Conservation (phyloP, 2,888 invertebrate species). For the Agrochola macilenta region DNA sequence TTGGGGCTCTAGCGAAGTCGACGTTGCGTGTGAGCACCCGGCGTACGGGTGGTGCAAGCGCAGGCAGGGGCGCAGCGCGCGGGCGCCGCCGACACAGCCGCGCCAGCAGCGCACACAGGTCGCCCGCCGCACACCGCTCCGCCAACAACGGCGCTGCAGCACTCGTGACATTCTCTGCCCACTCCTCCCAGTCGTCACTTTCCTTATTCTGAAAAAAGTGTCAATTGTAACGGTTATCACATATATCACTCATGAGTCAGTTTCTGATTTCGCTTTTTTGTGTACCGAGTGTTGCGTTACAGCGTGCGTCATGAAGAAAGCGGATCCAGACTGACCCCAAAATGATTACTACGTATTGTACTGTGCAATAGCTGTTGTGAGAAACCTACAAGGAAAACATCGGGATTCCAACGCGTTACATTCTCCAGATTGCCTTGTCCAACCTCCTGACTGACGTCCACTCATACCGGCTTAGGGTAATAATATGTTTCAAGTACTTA, state of each 20-base stretch:
- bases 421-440: background rate
- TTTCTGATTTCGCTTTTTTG: constrained; percentile 23
- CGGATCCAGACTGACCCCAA: constrained; percentile 25
- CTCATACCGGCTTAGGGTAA: background rate
- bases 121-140: constrained; percentile 88
- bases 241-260: constrained; percentile 13
- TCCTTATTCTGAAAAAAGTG: constrained; percentile 78
- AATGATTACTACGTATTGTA: background rate
- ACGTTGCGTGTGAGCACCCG: constrained; percentile 95
- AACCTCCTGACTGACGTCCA: background rate
- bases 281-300: constrained; percentile 26
- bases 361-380: constrained; percentile 1
- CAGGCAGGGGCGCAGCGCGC: constrained; percentile 92
- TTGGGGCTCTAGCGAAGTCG: constrained; percentile 94
- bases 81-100: constrained; percentile 92
- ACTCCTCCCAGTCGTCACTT: constrained; percentile 84
- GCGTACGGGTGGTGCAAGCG: constrained; percentile 93
- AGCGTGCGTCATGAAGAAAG: constrained; percentile 44
- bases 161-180: constrained; percentile 83
- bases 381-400: constrained; percentile 2
- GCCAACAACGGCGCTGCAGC: constrained; percentile 86
- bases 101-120: constrained; percentile 93
- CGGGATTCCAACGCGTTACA: background rate
- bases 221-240: constrained; percentile 9
- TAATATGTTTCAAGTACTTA: background rate